Base-by-base conservation (phyloP, 2,113 vertebrate species). In the Pachyramphus minor region DNA sequence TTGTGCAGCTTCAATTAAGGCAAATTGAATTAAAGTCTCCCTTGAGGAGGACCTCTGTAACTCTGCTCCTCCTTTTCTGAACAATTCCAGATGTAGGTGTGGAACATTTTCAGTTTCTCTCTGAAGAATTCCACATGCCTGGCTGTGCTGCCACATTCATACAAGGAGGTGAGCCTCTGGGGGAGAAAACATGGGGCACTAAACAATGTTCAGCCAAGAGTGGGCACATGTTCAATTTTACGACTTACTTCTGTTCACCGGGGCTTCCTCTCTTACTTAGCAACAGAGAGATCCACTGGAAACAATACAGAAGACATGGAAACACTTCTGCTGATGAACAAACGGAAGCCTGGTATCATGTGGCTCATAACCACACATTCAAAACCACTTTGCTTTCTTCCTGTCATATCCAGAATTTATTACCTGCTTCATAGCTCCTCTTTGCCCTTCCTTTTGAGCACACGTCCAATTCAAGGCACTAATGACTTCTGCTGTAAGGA, bases 1-100 rank as follows among this genome's bases (percentile, higher is more conserved):
- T 94, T 78, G 60, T 78, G 58, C 80, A 81, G 92, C 92, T 94
- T 97, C 96, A 96, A 94, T 95, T 95, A 95, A 81, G 41, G 83
- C 44, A 95, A 96, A 96, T 92, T 96, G 96, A 96, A 96, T 96
- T 96, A 96, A 95, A 73, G n/a, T 82, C 72, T 95, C 95, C 96
- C 93, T 68, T 13, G 88, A 93, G 96, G 31, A 77, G 56, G 73
- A 92, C 64, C 76, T 84, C 92, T 96, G 83, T 71, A 91, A 68
- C 76, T 93, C 73, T 52, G 58, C 85, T 93, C 76, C 76, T 89
- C 92, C 92, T 92, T 90, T 93, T 84, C 60, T 89, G 96, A 95
- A 88, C 56, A 94, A 78, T 94, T 95, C 95, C 96, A 96, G 93
- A 96, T 96, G 92, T 84, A 88, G 92, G 75, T 90, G 83, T 0